These are phyloP conservation scores for Ceriagrion tenellum DNA, from an alignment of 2,888 invertebrate species.

Conservation along the genomic window DNA sequence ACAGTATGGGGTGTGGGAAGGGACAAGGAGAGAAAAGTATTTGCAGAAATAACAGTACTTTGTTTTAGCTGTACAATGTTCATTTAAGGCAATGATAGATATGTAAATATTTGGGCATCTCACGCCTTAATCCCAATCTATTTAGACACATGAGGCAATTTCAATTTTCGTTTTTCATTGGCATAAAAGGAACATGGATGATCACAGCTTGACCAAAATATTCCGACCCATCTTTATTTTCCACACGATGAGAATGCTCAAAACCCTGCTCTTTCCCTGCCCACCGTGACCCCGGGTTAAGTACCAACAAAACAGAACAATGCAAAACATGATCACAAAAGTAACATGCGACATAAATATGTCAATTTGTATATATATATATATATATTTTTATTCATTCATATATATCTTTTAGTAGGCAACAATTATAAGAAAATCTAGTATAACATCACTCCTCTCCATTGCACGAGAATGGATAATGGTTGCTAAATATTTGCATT, in stretches of 20 bases:
- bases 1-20: constrained; percentile 19
- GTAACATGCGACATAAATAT: constrained; percentile 67
- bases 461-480: constrained; percentile 62
- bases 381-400: constrained; percentile 55
- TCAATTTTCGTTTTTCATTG: constrained; percentile 44
- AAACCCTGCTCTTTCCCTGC: constrained; percentile 65
- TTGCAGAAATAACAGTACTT: constrained; percentile 68
- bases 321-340: constrained; percentile 67
- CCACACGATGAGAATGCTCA: constrained; percentile 56
- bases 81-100: constrained; percentile 72
- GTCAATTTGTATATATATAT: constrained; percentile 66
- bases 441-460: constrained; percentile 64
- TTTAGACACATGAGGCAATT: constrained; percentile 64
- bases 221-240: constrained; percentile 58
- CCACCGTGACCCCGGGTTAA: constrained; percentile 66
- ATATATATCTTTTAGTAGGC: constrained; percentile 65
- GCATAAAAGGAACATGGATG: constrained; percentile 67
- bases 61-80: constrained; percentile 70
- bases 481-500: constrained; percentile 57
- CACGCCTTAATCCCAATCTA: constrained; percentile 69
- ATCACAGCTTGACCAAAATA: constrained; percentile 67
- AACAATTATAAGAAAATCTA: constrained; percentile 66
- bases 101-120: constrained; percentile 71
- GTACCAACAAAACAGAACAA: constrained; percentile 66
- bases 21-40: constrained; percentile 67